Evolutionary conservation across 2,113 vertebrate genomes (phyloP).

Genomic region (Illadopsis cleaveri): DNA sequence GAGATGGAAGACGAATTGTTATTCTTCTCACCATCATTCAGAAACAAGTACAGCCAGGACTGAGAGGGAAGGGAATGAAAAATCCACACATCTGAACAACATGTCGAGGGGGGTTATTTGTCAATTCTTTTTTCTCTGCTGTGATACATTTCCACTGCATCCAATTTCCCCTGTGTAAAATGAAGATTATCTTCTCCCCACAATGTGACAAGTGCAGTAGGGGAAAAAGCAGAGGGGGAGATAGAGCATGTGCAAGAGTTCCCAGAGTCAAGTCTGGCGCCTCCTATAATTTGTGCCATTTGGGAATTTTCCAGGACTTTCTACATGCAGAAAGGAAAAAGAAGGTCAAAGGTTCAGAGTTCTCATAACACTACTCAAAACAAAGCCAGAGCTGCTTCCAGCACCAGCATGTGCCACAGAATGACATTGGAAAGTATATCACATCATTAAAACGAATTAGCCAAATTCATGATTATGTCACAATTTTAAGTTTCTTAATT

Average conservation of each 20-base stretch:
- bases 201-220: slow-evolving; percentile 27
- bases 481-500: neutral
- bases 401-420: neutral
- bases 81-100: neutral
- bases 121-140: neutral
- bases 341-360: slow-evolving; percentile 22
- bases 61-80: neutral
- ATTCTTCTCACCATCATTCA: neutral
- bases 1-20: neutral
- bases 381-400: neutral
- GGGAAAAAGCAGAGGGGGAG: neutral
- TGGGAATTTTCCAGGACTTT: slow-evolving; percentile 46
- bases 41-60: neutral
- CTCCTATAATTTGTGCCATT: slow-evolving; percentile 32
- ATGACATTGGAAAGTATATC: neutral
- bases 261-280: neutral
- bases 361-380: neutral
- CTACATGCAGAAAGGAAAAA: slow-evolving; percentile 3
- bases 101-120: slow-evolving; percentile 2
- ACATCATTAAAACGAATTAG: neutral
- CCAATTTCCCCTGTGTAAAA: slow-evolving; percentile 44
- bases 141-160: slow-evolving; percentile 10
- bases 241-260: rapidly evolving
- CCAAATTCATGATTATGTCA: neutral
- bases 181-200: slow-evolving; percentile 47